Conservation (phyloP, 1,140 invertebrate genomes). For the Gryllus bimaculatus region DNA sequence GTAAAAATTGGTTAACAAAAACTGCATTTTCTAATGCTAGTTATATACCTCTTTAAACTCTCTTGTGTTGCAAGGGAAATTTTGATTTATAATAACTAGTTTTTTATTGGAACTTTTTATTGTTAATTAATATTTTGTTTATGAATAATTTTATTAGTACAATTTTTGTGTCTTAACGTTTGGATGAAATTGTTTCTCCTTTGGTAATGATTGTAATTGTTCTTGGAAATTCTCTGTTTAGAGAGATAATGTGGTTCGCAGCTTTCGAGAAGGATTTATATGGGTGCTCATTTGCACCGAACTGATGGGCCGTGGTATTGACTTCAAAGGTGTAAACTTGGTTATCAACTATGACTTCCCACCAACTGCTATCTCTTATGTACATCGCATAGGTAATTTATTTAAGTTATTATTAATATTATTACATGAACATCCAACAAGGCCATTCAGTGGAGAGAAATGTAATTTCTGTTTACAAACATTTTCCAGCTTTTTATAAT, state of each 20-base stretch:
- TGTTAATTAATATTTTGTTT: constrained; percentile 16
- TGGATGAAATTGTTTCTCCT: no score
- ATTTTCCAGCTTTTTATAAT: no score
- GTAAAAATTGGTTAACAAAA: no score
- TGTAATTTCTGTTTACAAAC: no score
- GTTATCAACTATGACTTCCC: constrained; percentile 99
- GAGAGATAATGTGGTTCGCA: constrained; percentile 80
- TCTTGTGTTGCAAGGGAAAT: no score
- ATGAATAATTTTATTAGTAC: constrained; percentile 17
- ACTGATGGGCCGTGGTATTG: constrained; percentile 92
- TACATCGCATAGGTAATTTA: constrained; percentile 72
- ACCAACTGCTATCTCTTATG: constrained; percentile 80
- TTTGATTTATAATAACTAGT: no score
- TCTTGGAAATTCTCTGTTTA: constrained; percentile 35
- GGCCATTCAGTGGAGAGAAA: no score
- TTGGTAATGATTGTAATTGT: no score
- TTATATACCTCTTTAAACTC: no score
- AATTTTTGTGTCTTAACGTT: constrained; percentile 9
- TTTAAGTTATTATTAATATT: no score
- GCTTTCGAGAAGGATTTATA: constrained; percentile 84
- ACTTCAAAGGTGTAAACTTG: constrained; percentile 94
- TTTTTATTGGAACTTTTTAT: background rate
- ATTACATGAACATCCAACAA: no score
- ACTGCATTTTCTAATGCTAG: no score
- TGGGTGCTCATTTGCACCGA: constrained; percentile 97